Conservation (phyloP, 2,797 vertebrate genomes). For the Fundulus diaphanus region DNA sequence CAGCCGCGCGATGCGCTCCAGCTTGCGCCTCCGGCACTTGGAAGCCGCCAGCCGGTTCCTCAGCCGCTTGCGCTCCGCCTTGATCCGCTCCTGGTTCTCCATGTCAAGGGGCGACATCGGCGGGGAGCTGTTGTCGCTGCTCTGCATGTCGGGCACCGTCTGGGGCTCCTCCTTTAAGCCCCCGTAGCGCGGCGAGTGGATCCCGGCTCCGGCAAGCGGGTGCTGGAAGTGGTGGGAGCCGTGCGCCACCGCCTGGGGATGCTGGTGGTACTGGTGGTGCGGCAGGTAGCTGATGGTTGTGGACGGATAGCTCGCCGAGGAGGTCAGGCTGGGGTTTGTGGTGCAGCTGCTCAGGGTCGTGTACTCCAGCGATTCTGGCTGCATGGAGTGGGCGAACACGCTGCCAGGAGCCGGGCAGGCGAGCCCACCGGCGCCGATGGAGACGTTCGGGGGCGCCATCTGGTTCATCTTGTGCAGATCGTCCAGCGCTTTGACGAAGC, state of each 20-base stretch:
- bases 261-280: slow-evolving; percentile 81
- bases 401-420: slow-evolving; percentile 73
- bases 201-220: slow-evolving; percentile 63
- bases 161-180: slow-evolving; percentile 93
- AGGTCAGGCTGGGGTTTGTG: slow-evolving; percentile 80
- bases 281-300: slow-evolving; percentile 94
- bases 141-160: slow-evolving; percentile 89
- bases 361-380: slow-evolving; percentile 88
- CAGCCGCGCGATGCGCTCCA: slow-evolving; percentile 93
- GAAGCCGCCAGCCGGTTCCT: slow-evolving; percentile 93
- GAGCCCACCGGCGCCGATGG: slow-evolving; percentile 81
- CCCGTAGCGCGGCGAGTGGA: slow-evolving; percentile 75
- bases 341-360: slow-evolving; percentile 88
- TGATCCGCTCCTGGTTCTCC: slow-evolving; percentile 92
- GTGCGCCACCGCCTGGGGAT: slow-evolving; percentile 72
- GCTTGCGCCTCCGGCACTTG: slow-evolving; percentile 92
- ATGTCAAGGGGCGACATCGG: slow-evolving; percentile 91
- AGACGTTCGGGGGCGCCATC: slow-evolving; percentile 92
- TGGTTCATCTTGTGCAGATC: slow-evolving; percentile 97
- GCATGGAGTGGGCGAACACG: slow-evolving; percentile 80
- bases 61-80: slow-evolving; percentile 91
- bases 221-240: slow-evolving; percentile 79
- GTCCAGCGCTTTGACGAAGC: slow-evolving; percentile 93
- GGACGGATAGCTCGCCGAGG: slow-evolving; percentile 82
- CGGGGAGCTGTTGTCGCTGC: slow-evolving; percentile 85